Conservation (phyloP, 2,888 invertebrate species). For the Eupithecia subfuscata region DNA sequence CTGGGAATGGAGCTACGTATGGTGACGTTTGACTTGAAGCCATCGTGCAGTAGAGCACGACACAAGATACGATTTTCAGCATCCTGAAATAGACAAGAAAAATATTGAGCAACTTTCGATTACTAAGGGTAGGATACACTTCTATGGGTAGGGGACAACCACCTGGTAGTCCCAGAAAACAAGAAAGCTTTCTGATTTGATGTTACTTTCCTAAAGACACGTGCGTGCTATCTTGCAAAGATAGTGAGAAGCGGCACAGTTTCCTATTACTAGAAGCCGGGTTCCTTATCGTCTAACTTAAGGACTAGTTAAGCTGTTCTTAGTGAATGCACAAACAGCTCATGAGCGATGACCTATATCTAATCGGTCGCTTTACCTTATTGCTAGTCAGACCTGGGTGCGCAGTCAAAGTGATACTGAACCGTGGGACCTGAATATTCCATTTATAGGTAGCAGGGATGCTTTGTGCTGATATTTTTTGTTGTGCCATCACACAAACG, state of each 20-base stretch:
- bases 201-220: not conserved
- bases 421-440: slow-evolving; percentile 72
- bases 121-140: not conserved
- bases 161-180: not conserved
- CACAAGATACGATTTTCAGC: slow-evolving; percentile 45
- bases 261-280: not conserved
- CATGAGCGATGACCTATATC: not conserved
- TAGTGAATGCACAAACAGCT: not conserved
- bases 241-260: not conserved
- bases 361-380: slow-evolving; percentile 24
- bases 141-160: not conserved
- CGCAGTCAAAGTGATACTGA: slow-evolving; percentile 69
- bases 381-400: slow-evolving; percentile 59
- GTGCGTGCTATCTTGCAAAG: not conserved
- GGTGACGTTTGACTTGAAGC: slow-evolving; percentile 45
- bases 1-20: slow-evolving; percentile 36
- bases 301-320: not conserved
- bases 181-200: not conserved
- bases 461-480: slow-evolving; percentile 74
- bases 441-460: slow-evolving; percentile 78
- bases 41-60: slow-evolving; percentile 45
- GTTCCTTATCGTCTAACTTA: not conserved
- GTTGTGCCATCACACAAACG: slow-evolving; percentile 74
- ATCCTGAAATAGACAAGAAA: slow-evolving; percentile 49
- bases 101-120: not conserved